Base-by-base conservation (phyloP, 2,888 invertebrate species). In the Oeneis ivallda region DNA sequence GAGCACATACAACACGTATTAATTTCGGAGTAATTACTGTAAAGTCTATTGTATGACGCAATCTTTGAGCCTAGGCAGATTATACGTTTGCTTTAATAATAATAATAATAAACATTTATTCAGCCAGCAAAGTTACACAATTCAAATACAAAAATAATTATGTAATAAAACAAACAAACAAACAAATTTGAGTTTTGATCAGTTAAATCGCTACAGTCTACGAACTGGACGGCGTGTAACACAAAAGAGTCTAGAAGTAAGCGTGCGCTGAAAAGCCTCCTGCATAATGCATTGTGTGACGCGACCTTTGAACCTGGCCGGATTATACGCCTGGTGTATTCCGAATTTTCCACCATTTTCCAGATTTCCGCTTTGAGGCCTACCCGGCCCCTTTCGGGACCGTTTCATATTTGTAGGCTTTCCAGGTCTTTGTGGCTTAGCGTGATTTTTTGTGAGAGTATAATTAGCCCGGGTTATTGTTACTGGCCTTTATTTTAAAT, bases 221-320 rank as follows among this genome's bases (percentile, higher is more conserved):
- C 17, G 19, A 19, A 19, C 62, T 62, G 43, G 50, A 19, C 67
- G 39, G 54, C 50, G 19, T 43, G 11, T 45, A 45, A 52, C 54
- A 60, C 56, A 68, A 49, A 66, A 65, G 69, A 70, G 76, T 62
- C 32, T 49, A 62, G 67, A 74, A 75, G 76, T 76, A 78, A 79
- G 78, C 79, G 77, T 75, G 79, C 77, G 82, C 79, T 77, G 81
- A 82, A 83, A 83, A 83, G 81, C 81, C 83, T 85, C 72, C 76
- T 86, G 81, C 86, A 86, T 86, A 79, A 86, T 86, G 85, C 86
- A 86, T 84, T 76, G 82, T 77, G 79, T 68, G 82, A 47, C 79
- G 74, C 79, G 76, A 81, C 82, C 83, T 83, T 81, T 81, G 82
- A 80, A 78, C 78, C 68, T 65, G 63, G 54, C 62, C 64, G 75